Base-by-base conservation (phyloP, 2,113 vertebrate genomes). In the Ploceus nigricollis region DNA sequence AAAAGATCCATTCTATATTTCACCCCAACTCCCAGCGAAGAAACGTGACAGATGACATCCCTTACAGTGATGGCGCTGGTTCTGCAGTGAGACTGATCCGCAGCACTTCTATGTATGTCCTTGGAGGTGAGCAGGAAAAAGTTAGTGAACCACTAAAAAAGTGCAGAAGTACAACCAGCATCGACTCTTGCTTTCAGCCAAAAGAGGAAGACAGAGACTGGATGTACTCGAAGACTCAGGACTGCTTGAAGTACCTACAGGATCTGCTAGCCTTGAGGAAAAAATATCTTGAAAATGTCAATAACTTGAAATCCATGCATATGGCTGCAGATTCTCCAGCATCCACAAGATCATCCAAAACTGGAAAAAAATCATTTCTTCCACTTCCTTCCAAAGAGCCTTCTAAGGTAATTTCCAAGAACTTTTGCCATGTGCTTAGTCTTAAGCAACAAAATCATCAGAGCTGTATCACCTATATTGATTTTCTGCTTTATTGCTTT, bases 211-310 rank as follows among this genome's bases (percentile, higher is more conserved):
- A 99, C 94, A 96, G 97, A 35, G 98, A 99, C 5, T 99, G 99
- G 99, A 97, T 99, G 94, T 98, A 98, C 87, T 98, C 98, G 7
- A 99, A 99, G 96, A 98, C 99, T 54, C 99, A 99, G 92, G 98
- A 99, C 95, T 99, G 99, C 66, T 94, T 99, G 54, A 98, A 99
- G 88, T 99, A 99, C 90, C 96, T 99, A 66, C 99, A 99, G 94
- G 99, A 99, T 16, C 97, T 99, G 33, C 98, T 99, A 89, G 99
- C 99, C 33, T 96, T 99, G 95, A 98, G 99, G 73, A 98, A 98
- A 40, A 99, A 99, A 25, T 99, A 99, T 61, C 98, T 98, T 17
- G 97, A 98, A 79, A 98, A 98, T 35, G 96, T 99, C 63, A 98
- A 96, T 18, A 98, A 98, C 64, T 92, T 99, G 70, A 99, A 98